Percentiles rank a stretch among this genome's conserved stretches.
Conservation (phyloP, 2,888 invertebrate genomes). For the Eupeodes latifasciatus region DNA sequence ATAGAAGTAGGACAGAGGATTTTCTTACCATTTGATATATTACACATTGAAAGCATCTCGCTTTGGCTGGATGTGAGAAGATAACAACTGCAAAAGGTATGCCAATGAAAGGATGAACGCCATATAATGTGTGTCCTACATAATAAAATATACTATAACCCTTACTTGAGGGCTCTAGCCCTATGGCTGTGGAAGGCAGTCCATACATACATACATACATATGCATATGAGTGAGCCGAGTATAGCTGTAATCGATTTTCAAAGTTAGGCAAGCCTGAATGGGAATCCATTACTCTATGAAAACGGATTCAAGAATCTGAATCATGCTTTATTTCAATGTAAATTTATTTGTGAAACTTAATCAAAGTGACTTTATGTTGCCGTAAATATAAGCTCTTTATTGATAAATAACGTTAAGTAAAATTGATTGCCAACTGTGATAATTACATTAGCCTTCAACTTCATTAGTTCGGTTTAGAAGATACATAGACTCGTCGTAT, state of each 20-base stretch:
- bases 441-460: constrained; percentile 10
- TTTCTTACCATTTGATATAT: constrained; percentile 68
- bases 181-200: too few relatives aligned
- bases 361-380: constrained; percentile 33
- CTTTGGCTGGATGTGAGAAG: constrained; percentile 51
- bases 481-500: too few relatives aligned
- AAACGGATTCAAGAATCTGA: constrained; percentile 51
- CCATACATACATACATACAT: too few relatives aligned
- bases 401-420: constrained; percentile 17
- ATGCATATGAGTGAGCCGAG: not conserved
- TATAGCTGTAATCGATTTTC: constrained; percentile 61
- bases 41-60: constrained; percentile 49
- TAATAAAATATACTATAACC: constrained; percentile 51
- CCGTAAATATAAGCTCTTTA: constrained; percentile 13
- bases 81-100: constrained; percentile 67
- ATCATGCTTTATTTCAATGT: constrained; percentile 37
- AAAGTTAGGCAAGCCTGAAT: constrained; percentile 12
- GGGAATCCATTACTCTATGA: constrained; percentile 40
- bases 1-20: constrained; percentile 50
- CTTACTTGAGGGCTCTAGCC: not conserved
- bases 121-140: constrained; percentile 71
- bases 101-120: constrained; percentile 69
- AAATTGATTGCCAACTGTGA: constrained; percentile 21
- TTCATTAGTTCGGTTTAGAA: not conserved
- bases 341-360: constrained; percentile 61